Base-by-base conservation (phyloP, 53 echinoderm and acorn worm genomes). In the Stichopus horrens region DNA sequence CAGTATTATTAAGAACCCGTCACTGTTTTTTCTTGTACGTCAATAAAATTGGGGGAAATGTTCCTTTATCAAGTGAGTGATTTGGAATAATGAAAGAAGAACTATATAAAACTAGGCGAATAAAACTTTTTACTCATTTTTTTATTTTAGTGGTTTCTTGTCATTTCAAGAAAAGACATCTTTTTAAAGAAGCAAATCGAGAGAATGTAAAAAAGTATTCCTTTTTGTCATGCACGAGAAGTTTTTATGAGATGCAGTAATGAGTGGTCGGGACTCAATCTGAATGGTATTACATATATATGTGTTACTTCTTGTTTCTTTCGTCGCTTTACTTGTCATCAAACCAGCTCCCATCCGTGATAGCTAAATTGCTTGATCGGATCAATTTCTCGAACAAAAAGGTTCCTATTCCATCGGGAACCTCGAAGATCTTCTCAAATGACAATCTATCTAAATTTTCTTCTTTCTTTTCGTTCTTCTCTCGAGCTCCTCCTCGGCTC, bases 361-460 rank as follows among this genome's bases (percentile, higher is more conserved):
- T 87, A 87, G 56, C 54, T 57, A 74, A 87, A 87, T 87, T 87
- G 87, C 57, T 58, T 74, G 87, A 87, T 75, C 54, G 58, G 87
- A 87, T 87, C 87, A 87, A 87, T 87, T 87, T 87, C 87, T 57
- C 73, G 74, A 54, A 75, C 75, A 87, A 87, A 87, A 87, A 87
- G 87, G 87, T 74, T 87, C 75, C 74, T 75, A 87, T 87, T 87
- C 87, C 87, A 55, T 52, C 51, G 74, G 87, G 87, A 85, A 65
- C 68, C 65, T 65, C 67, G 37, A 37, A 85, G 52, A 85, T 67
- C 68, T 63, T 85, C 85, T 85, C 85, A 67, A 85, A 85, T 85
- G 13, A 66, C 85, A 58, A 67, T 85, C 85, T 85, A 21, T 52
- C 85, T 67, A 63, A 67, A 67, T 85, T 52, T 10, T 67, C 85